Base-by-base conservation (phyloP, 2,888 invertebrate genomes). In the Chrysotoxum bicinctum region DNA sequence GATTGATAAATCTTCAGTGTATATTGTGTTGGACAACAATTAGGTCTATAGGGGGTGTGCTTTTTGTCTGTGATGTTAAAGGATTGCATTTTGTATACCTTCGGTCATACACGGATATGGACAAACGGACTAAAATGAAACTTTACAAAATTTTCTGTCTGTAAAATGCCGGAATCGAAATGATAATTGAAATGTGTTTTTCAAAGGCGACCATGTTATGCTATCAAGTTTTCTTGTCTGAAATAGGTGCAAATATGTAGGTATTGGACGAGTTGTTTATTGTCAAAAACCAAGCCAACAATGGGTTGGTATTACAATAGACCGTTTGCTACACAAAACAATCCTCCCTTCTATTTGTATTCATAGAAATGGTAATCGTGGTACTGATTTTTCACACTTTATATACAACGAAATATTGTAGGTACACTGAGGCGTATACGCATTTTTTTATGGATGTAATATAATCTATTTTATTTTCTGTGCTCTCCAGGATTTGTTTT, bases 21-120 rank as follows among this genome's bases (percentile, higher is more conserved):
- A 66, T 45, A 79, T 84, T 84, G 84, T 84, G 84, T 80, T 76
- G 60, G 66, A 37, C 19, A 74, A 80, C 84, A 84, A 84, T 79
- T 84, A 79, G 70, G 68, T 72, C 26, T 66, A 52, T 45, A 58
- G 64, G 43, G 16, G 23, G 32, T 35, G 64, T 30, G 26, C n/a
- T 73, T 23, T 14, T 30, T 50, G 58, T 70, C 58, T 43, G 43
- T 10, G 32, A 64, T 35, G 21, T 19, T 21, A 9, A 45, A 21
- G 14, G 19, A 37, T 45, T 60, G 19, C 14, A 60, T 26, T 26
- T 62, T 21, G n/a, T n/a, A 40, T 77, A 30, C n/a, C n/a, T 54
- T 48, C 23, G 3, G 0, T 9, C 19, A 16, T 10, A 21, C 14
- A 12, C 6, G 7, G n/a, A n/a, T 4, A 8, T 52, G 0, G 19